Percentiles rank a stretch among this genome's conserved stretches.
Conservation (phyloP, 2,113 vertebrate species). For the Sarotherodon lohbergeri region DNA sequence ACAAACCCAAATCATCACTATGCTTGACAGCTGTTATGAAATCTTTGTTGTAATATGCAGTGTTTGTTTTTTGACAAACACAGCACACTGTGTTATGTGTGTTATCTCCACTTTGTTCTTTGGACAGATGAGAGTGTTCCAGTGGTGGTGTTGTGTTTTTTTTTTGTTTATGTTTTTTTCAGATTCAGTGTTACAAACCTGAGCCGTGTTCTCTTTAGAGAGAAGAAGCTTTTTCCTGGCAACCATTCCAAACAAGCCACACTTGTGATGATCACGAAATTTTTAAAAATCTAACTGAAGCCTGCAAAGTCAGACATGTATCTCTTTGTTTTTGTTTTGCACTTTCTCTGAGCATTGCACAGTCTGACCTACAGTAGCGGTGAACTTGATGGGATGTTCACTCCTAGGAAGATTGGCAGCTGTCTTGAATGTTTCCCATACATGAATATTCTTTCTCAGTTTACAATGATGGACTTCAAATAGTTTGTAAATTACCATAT, state of each 20-base stretch:
- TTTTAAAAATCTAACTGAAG: background rate
- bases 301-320: background rate
- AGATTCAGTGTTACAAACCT: background rate
- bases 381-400: background rate
- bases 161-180: rapidly evolving
- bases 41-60: background rate
- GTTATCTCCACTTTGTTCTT: background rate
- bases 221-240: background rate
- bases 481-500: background rate
- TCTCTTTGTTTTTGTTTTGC: background rate
- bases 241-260: background rate
- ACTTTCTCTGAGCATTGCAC: rapidly evolving
- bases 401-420: background rate
- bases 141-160: background rate
- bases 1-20: background rate
- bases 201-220: background rate
- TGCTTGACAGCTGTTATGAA: background rate
- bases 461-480: background rate
- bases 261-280: rapidly evolving
- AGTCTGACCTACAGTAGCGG: background rate
- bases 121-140: background rate
- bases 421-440: background rate
- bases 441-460: background rate
- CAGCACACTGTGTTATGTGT: background rate
- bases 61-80: background rate